Conservation (phyloP, 2,797 vertebrate genomes). For the Otolemur crassicaudatus region DNA sequence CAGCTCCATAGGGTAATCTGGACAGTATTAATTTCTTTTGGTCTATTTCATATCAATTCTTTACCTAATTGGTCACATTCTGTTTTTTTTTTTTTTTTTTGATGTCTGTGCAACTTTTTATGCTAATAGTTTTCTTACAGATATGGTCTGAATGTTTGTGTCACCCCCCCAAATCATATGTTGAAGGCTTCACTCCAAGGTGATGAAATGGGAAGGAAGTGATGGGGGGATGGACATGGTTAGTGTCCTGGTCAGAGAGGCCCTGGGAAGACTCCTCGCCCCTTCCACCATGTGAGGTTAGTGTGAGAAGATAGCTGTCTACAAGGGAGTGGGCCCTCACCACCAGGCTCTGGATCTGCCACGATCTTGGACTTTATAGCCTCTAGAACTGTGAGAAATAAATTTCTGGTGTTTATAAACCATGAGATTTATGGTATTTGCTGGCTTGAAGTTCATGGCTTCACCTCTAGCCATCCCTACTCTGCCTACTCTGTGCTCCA, state of each 20-base stretch:
- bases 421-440: neutral
- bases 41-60: neutral
- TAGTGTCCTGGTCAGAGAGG: neutral
- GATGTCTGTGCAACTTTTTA: neutral
- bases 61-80: neutral
- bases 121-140: neutral
- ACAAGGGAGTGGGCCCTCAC: neutral
- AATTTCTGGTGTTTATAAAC: neutral
- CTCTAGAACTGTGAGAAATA: neutral
- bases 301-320: neutral
- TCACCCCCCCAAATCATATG: neutral
- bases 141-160: neutral
- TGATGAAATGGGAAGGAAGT: neutral
- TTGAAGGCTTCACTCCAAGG: neutral
- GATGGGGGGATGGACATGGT: too few relatives aligned
- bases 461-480: neutral
- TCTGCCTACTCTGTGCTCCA: neutral
- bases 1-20: neutral
- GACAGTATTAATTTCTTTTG: neutral
- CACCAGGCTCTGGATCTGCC: neutral
- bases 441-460: neutral
- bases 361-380: neutral
- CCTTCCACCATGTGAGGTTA: neutral
- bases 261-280: too few relatives aligned
- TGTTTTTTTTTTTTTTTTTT: neutral